Evolutionary conservation across 2,797 vertebrate genomes (phyloP).

Genomic region (Rhinichthys osculus): DNA sequence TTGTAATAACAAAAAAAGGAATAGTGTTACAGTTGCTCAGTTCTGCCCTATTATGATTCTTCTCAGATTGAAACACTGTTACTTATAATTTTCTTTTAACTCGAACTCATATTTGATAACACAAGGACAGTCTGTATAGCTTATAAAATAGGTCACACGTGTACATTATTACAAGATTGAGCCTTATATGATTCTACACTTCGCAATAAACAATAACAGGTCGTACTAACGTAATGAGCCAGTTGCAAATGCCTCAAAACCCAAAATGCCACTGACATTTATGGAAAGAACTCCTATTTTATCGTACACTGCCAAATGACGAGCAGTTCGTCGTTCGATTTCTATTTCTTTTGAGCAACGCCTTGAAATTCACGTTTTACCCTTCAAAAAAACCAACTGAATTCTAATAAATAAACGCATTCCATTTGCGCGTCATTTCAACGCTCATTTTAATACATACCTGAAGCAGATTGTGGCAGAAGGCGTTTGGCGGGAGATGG

Average conservation of each 20-base stretch:
- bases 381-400: no score
- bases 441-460: slow-evolving; percentile 37
- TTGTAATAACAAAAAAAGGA: neutral
- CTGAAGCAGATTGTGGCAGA: neutral
- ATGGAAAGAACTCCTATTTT: neutral
- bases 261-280: neutral
- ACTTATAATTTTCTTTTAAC: neutral
- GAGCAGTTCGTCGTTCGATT: slow-evolving; percentile 1
- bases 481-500: slow-evolving; percentile 40
- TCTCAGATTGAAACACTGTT: neutral
- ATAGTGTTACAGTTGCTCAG: neutral
- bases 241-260: neutral
- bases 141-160: slow-evolving; percentile 19
- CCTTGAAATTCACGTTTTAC: neutral
- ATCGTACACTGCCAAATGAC: neutral
- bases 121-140: neutral
- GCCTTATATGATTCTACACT: neutral
- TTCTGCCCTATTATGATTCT: neutral
- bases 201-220: neutral
- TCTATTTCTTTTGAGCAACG: neutral
- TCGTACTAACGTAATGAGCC: neutral
- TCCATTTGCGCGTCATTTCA: neutral
- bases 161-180: slow-evolving; percentile 1
- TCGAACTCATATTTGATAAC: neutral
- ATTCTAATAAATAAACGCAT: neutral